phyloP scores from a whole-genome alignment of 2,888 invertebrate species.

The Caradrina kadenii region DNA sequence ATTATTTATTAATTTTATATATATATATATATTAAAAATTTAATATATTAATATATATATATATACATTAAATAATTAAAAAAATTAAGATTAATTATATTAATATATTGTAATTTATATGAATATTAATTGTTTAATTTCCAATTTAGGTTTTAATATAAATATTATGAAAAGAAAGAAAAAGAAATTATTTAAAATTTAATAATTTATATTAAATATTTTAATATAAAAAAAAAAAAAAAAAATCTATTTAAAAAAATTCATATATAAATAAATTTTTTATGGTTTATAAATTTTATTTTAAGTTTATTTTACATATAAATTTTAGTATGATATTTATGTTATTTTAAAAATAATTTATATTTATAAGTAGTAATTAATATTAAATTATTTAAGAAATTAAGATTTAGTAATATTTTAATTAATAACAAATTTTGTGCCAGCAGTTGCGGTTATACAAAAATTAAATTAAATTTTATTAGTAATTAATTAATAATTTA shows the following conservation, averaged over 20 bases:
- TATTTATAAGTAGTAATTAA: slow-evolving; percentile 79
- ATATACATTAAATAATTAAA: slow-evolving; percentile 63
- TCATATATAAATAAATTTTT: slow-evolving; percentile 82
- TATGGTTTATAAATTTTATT: slow-evolving; percentile 87
- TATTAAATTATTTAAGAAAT: slow-evolving; percentile 91
- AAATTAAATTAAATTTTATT: slow-evolving; percentile 90
- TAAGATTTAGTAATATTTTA: slow-evolving; percentile 91
- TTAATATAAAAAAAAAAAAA: slow-evolving; percentile 76
- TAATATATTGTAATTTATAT: slow-evolving; percentile 57
- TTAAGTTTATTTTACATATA: slow-evolving; percentile 89
- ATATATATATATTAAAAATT: slow-evolving; percentile 66
- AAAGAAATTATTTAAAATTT: slow-evolving; percentile 63
- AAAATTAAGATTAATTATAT: slow-evolving; percentile 66
- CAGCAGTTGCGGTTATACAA: slow-evolving; percentile 93
- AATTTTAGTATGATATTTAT: slow-evolving; percentile 84
- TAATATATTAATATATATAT: slow-evolving; percentile 63
- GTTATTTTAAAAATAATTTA: slow-evolving; percentile 82
- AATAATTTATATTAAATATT: slow-evolving; percentile 65
- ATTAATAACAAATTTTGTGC: slow-evolving; percentile 92
- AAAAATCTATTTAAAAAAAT: slow-evolving; percentile 75
- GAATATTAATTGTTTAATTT: slow-evolving; percentile 64
- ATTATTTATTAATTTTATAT: slow-evolving; percentile 47
- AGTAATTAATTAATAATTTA: slow-evolving; percentile 78
- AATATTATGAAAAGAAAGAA: slow-evolving; percentile 67
- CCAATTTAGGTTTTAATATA: slow-evolving; percentile 58